Evolutionary conservation across 2,888 invertebrate species (phyloP), one percentile per base, ranked within the genome.

Genomic region (Rhingia campestris): DNA sequence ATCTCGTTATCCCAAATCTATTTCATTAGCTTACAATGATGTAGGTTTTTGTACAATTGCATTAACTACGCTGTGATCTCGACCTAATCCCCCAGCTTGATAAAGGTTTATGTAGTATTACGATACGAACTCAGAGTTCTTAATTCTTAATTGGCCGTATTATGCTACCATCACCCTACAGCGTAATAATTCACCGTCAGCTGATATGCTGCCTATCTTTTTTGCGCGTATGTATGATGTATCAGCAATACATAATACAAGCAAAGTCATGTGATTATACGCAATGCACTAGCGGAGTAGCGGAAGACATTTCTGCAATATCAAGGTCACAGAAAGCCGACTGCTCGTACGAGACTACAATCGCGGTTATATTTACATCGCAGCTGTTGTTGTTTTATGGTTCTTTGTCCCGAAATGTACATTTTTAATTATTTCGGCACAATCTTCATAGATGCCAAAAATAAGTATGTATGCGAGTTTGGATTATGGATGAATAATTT

Each of bases 271-370:
- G 22, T 47, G 22, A 47, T 22, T 1, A 43, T n/a, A 47, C 47
- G 47, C 43, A 45, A 6, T 45, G 6, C 12, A 45, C 43, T 45
- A 12, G 12, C 43, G 43, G 5, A 10, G 7, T 0, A 47, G 47
- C 6, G 47, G 47, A 47, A 47, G 47, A 47, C 6, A 22, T 22
- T 47, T 41, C 10, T 47, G 22, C 47, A 47, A 47, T 47, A 47
- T 47, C 47, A 47, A 47, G 47, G 22, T 47, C 47, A 22, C 7
- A 22, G 14, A 22, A 6, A 6, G 6, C 22, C 9, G 22, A 22
- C 22, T 1, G 2, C 22, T 22, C 22, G 22, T 22, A 22, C 22
- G 22, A 22, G 22, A 22, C 22, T 22, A 22, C 22, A 22, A 22
- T 2, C 22, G 2, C 22, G 22, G 22, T 1, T 22, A 22, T 22